Evolutionary conservation across 1,140 invertebrate species (phyloP), one percentile per base, ranked within the genome.

Genomic region (Brachionus sp.): DNA sequence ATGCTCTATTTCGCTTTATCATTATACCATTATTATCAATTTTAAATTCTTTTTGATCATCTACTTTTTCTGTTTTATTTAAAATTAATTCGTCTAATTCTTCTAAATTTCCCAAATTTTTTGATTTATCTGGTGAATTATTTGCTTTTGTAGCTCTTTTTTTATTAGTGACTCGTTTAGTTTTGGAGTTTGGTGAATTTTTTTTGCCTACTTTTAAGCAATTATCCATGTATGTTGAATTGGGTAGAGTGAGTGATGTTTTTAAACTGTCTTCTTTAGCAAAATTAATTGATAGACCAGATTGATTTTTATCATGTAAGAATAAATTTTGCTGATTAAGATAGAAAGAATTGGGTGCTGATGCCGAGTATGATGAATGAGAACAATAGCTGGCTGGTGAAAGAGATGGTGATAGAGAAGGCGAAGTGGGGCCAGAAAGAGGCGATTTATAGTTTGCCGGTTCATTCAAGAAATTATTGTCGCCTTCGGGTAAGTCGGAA

Each of bases 81-180:
- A n/a, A 23, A 70, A 39, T 70, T n/a, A 39, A 10, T 5, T 75
- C 70, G 39, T 75, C 70, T 16, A 75, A 25, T 75, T 75, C 70
- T 75, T 75, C 70, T 39, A 75, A 75, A 75, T 75, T 75, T 44
- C 29, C 70, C 70, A 75, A 75, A 75, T 75, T 19, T 44, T 75
- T 75, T 73, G 33, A 19, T 42, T 73, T 73, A 5, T 73, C 68
- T 1, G 39, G 39, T 6, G 70, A 44, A 39, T 75, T 46, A 16
- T 70, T 50, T 12, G 19, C 19, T 16, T 75, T 44, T 1, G 23
- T n/a, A 13, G 4, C 23, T 16, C 70, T 5, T 50, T 75, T 44
- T n/a, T 50, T 70, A 23, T 39, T 75, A 12, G 70, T 25, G 6
- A 75, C 29, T 13, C 70, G 70, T 19, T 75, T 75, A 9, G 70